phyloP scores from a whole-genome alignment of 2,797 vertebrate species.

The Lateolabrax maculatus region DNA sequence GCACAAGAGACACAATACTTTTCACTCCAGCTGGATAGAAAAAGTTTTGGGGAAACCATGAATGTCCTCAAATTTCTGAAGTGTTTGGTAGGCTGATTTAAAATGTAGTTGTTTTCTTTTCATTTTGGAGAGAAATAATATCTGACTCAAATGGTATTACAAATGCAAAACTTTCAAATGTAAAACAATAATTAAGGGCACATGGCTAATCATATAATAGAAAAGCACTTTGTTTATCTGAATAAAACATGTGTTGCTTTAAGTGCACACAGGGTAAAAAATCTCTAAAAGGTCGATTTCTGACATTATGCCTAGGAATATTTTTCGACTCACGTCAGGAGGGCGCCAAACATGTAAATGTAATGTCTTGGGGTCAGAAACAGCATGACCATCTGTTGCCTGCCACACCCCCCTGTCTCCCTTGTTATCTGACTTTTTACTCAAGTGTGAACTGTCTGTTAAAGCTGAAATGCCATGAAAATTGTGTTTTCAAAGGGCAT shows the following conservation, averaged over 20 bases:
- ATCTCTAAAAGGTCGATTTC: slow-evolving; percentile 39
- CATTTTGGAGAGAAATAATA: neutral
- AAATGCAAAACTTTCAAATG: neutral
- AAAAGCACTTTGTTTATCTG: neutral
- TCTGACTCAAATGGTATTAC: neutral
- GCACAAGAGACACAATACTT: neutral
- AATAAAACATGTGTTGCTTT: slow-evolving; percentile 11
- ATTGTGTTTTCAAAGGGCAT: slow-evolving; percentile 46
- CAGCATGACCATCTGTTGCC: slow-evolving; percentile 63
- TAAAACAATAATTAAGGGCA: slow-evolving; percentile 3
- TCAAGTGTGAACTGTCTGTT: slow-evolving; percentile 32
- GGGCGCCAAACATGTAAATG: slow-evolving; percentile 51
- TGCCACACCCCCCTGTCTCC: neutral
- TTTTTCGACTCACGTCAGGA: neutral
- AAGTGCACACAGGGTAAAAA: neutral
- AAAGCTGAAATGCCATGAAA: slow-evolving; percentile 55
- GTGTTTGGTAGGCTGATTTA: neutral
- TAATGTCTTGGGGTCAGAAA: slow-evolving; percentile 54
- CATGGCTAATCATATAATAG: neutral
- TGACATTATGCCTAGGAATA: slow-evolving; percentile 23
- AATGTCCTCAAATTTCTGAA: neutral
- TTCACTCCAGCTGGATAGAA: neutral
- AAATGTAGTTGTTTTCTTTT: neutral
- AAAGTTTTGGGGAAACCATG: neutral
- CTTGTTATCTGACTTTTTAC: slow-evolving; percentile 41